Conservation (phyloP, 2,797 vertebrate species). For the Decapterus maruadsi region DNA sequence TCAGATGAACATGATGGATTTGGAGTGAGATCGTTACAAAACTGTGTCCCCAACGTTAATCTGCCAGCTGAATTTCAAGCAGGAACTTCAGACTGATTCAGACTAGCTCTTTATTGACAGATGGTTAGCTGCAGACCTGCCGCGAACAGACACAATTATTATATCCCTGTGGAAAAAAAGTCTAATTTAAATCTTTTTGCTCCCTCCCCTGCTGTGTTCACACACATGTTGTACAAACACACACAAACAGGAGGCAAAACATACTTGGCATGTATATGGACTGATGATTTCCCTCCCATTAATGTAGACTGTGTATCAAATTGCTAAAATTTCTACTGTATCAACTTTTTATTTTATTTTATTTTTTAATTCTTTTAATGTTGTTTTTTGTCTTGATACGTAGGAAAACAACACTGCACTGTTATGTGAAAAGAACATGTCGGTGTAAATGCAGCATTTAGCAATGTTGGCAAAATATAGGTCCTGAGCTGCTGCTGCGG, state of each 20-base stretch:
- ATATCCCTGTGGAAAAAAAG: conserved; percentile 55
- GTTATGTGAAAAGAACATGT: not conserved
- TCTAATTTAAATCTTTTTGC: conserved; percentile 59
- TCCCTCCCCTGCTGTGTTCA: conserved; percentile 48
- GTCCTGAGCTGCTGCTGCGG: conserved; percentile 24
- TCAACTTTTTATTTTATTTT: not conserved
- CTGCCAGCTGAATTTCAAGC: conserved; percentile 38
- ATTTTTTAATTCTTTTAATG: conserved; percentile 3
- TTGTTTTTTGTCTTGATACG: conserved; percentile 27
- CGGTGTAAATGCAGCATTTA: conserved; percentile 22
- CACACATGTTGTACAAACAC: conserved; percentile 2
- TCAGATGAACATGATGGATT: conserved; percentile 28
- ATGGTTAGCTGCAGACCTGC: conserved; percentile 68
- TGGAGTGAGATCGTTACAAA: conserved; percentile 19
- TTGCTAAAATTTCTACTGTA: not conserved
- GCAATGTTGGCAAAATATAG: not conserved
- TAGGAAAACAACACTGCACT: conserved; percentile 1
- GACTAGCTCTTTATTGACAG: conserved; percentile 70
- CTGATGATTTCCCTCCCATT: conserved; percentile 30
- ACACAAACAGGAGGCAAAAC: not conserved
- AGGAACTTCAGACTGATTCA: conserved; percentile 38
- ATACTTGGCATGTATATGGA: conserved; percentile 9
- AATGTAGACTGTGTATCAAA: conserved; percentile 9
- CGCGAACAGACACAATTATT: conserved; percentile 61
- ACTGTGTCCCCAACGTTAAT: conserved; percentile 13